phyloP scores from a whole-genome alignment of 2,888 invertebrate species.

The Mythimna ferrago region DNA sequence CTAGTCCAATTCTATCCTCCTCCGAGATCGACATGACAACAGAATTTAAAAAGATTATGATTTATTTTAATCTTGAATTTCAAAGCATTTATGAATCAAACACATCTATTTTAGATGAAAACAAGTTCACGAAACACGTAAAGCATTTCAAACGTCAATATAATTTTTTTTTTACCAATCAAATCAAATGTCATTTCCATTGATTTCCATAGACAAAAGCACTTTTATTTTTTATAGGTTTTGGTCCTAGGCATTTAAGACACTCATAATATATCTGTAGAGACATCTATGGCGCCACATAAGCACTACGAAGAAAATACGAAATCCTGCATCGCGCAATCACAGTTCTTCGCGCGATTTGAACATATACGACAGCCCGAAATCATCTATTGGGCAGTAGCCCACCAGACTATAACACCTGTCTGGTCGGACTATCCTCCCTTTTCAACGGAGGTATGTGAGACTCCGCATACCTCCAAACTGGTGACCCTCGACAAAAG shows the following conservation, averaged over 20 bases:
- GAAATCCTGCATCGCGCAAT: too few species aligned
- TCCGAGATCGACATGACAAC: constrained; percentile 72
- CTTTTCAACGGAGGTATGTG: too few species aligned
- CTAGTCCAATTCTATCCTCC: constrained; percentile 90
- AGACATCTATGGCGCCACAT: too few species aligned
- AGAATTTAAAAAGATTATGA: not conserved
- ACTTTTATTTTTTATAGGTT: constrained; percentile 5
- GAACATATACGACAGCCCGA: too few species aligned
- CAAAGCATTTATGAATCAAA: constrained; percentile 1
- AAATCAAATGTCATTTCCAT: constrained; percentile 19
- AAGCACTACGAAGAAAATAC: too few species aligned
- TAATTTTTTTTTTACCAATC: not conserved
- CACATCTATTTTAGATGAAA: not conserved
- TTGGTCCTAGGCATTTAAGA: not conserved
- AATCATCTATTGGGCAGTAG: too few species aligned
- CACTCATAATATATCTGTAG: too few species aligned
- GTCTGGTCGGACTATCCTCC: too few species aligned
- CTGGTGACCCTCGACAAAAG: too few species aligned
- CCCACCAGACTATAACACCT: too few species aligned
- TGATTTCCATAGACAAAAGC: constrained; percentile 30
- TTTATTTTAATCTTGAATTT: not conserved
- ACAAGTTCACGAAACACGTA: constrained; percentile 38
- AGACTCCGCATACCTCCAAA: too few species aligned
- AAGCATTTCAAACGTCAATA: constrained; percentile 32
- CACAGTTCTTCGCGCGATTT: too few species aligned